Conservation (phyloP, 2,888 invertebrate genomes). For the Timema cristinae region DNA sequence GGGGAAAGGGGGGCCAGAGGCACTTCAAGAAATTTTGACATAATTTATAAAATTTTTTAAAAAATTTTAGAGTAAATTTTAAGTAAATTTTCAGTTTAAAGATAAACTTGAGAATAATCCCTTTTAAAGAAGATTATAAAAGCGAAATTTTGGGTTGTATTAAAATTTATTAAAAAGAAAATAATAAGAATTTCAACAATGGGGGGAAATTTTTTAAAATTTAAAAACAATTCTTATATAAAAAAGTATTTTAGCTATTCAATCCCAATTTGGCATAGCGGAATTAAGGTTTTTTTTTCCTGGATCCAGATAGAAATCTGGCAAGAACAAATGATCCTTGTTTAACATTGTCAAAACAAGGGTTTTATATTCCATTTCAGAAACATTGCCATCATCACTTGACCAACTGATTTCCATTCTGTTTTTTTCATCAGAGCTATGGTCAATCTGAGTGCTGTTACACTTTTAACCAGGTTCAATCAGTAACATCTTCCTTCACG, state of each 20-base stretch:
- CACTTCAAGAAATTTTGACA: too few relatives aligned
- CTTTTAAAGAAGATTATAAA: too few relatives aligned
- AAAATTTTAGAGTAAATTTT: too few relatives aligned
- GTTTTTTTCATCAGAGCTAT: neutral
- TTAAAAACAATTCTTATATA: neutral
- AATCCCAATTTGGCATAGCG: neutral
- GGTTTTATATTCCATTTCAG: conserved; percentile 9
- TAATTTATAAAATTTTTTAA: too few relatives aligned
- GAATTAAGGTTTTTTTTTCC: neutral
- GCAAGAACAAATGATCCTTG: neutral
- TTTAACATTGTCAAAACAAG: conserved; percentile 1
- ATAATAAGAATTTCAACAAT: neutral
- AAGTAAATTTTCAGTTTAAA: too few relatives aligned
- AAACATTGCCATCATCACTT: neutral
- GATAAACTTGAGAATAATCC: too few relatives aligned
- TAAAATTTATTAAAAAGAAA: neutral
- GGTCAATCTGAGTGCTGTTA: neutral
- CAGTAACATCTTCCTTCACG: neutral
- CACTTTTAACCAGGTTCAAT: conserved; percentile 4
- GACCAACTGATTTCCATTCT: neutral
- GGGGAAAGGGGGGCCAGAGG: too few relatives aligned
- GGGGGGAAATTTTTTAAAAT: neutral
- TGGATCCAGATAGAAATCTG: neutral
- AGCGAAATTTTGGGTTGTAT: neutral
- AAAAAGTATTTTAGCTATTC: neutral